These are phyloP conservation scores for Brachionus angularis DNA, from an alignment of 1,140 invertebrate genomes.

Conservation along the genomic window DNA sequence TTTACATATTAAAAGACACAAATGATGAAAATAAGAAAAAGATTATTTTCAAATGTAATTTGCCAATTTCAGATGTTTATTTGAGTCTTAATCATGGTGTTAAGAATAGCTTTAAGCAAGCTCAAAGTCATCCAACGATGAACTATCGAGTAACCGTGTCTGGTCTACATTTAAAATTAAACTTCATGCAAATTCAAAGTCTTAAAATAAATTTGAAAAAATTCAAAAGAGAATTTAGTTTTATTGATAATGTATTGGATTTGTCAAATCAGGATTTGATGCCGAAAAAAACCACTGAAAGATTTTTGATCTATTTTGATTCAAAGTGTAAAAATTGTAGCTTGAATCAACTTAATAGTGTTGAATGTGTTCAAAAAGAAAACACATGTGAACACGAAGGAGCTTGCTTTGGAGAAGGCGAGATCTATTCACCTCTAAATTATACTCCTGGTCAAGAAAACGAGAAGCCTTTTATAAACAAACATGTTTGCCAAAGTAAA, in stretches of 20 bases:
- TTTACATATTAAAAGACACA: neutral
- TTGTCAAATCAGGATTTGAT: neutral
- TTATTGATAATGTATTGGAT: neutral
- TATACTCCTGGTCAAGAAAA: neutral
- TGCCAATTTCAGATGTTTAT: neutral
- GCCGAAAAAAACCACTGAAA: neutral
- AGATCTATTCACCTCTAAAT: neutral
- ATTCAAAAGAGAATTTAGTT: neutral
- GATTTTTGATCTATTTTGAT: slow-evolving; percentile 1
- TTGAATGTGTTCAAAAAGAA: neutral
- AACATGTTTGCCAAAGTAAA: neutral
- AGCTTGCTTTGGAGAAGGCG: neutral
- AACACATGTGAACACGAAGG: neutral
- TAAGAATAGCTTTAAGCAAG: neutral
- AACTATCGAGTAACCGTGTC: neutral
- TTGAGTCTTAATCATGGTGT: neutral
- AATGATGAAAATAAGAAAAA: neutral
- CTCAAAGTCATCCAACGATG: neutral
- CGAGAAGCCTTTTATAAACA: neutral
- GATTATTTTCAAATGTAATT: neutral
- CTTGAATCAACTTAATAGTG: neutral
- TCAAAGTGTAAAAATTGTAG: neutral
- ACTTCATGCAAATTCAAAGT: neutral
- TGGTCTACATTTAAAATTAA: neutral
- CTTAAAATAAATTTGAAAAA: neutral